Base-by-base conservation (phyloP, 2,113 vertebrate species). In the Scomber scombrus region DNA sequence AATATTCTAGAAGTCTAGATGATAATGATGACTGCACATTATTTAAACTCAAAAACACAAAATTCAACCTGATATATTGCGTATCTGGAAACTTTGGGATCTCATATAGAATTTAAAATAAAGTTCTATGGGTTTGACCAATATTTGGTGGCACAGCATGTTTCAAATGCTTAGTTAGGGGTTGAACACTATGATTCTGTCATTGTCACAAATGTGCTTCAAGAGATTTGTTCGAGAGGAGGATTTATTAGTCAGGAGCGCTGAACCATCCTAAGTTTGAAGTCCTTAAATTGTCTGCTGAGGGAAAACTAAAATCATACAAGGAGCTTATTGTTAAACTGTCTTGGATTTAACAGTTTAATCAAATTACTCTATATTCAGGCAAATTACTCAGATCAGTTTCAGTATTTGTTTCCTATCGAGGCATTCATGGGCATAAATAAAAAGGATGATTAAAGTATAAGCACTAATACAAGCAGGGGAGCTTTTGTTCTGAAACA, bases 131-230 rank as follows among this genome's bases (percentile, higher is more conserved):
- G 45, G 61, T 83, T 81, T 77, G 45, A 84, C 71, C 49, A 71
- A 54, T 71, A 82, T 86, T 86, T 82, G 62, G 67, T 29, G 54
- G 19, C 61, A 73, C 81, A 85, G 72, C 68, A 67, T 79, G 75
- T 60, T 49, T 45, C 74, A 47, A 70, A 11, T 75, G n/a, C 43
- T 69, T 47, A 34, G n/a, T 71, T 21, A 13, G 16, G 45, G 19
- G 3, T 69, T 46, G 8, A 56, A 63, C 51, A 51, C 12, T 58
- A 15, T 19, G 23, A 40, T 46, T 46, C 62, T 8, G 43, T 52
- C 21, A 63, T 10, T 67, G 51, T n/a, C 19, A 23, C 57, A 29
- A n/a, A 3, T 43, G 19, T 15, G 18, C 56, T 49, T 0, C 14
- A 19, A 11, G 47, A 51, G 49, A 8, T 76, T 74, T 5, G 29